A percentile compares a stretch with the other conserved stretches of the same genome.
Evolutionary conservation across 2,888 invertebrate species (phyloP).

Genomic region (Dasysyrphus albostriatus): DNA sequence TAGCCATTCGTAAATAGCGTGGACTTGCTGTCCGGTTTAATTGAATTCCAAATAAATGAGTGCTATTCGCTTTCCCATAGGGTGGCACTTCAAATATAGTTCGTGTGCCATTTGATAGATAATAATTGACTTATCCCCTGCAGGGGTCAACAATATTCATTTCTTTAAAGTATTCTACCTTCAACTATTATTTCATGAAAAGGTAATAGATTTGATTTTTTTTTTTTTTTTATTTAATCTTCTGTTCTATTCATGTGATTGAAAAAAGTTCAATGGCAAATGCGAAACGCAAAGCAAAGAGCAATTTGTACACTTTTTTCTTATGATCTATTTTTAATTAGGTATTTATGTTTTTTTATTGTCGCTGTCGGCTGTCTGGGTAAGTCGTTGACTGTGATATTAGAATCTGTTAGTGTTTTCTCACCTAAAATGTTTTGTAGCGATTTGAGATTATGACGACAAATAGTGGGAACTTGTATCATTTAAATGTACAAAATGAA

Average conservation of each 20-base stretch:
- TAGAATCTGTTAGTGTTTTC: not conserved
- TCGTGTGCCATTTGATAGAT: conserved; percentile 11
- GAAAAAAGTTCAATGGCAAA: conserved; percentile 15
- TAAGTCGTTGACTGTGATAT: not conserved
- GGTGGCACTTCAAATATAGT: not conserved
- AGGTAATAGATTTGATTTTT: conserved; percentile 1
- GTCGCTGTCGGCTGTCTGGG: conserved; percentile 28
- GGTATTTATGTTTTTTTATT: not conserved
- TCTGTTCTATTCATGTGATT: not conserved
- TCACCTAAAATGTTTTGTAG: not conserved
- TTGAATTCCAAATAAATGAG: conserved; percentile 49
- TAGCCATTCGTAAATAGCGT: conserved; percentile 3
- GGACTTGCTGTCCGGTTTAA: conserved; percentile 32
- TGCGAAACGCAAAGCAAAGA: conserved; percentile 20
- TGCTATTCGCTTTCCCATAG: conserved; percentile 46
- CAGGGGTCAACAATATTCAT: conserved; percentile 47
- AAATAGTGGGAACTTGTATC: not conserved
- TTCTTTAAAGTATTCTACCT: not conserved
- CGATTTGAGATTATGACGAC: not conserved
- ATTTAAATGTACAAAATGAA: too few species aligned
- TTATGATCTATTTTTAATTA: conserved; percentile 59
- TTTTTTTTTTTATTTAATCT: conserved; percentile 26
- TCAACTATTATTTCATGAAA: not conserved
- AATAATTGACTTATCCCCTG: conserved; percentile 61
- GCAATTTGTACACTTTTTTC: conserved; percentile 33